Evolutionary conservation across 2,888 invertebrate genomes (phyloP).

Genomic region (Myopa tessellatipennis): DNA sequence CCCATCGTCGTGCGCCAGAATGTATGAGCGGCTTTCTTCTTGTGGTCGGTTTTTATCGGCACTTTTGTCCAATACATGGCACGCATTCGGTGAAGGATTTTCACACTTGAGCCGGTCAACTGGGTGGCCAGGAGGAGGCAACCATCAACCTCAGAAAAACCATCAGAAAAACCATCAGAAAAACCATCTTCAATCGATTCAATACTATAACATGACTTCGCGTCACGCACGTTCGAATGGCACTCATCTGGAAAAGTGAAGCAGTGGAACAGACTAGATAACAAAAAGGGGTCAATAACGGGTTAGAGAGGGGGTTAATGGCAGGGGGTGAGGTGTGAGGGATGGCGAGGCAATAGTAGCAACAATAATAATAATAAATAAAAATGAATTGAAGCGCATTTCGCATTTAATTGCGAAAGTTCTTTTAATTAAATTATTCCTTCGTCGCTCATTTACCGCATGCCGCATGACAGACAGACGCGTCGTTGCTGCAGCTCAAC

Average conservation of each 20-base stretch:
- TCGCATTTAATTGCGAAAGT: slow-evolving; percentile 52
- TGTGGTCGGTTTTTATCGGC: not conserved
- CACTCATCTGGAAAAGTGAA: too few species aligned
- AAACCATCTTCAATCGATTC: not conserved
- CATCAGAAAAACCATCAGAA: not conserved
- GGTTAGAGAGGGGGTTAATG: too few species aligned
- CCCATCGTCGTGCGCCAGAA: not conserved
- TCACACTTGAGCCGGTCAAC: not conserved
- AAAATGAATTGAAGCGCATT: slow-evolving; percentile 32
- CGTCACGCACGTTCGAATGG: not conserved
- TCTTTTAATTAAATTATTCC: slow-evolving; percentile 51
- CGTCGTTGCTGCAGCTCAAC: not conserved
- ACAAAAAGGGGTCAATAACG: too few species aligned
- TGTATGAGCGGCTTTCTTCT: slow-evolving; percentile 3
- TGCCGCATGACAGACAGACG: not conserved
- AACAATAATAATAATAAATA: slow-evolving; percentile 15
- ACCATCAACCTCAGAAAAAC: too few species aligned
- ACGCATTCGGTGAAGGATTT: not conserved
- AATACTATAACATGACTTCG: not conserved
- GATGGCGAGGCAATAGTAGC: not conserved
- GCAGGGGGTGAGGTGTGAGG: too few species aligned
- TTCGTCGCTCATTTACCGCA: not conserved
- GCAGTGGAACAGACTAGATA: too few species aligned
- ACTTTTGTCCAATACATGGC: not conserved
- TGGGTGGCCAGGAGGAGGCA: not conserved